Percentiles rank a stretch among this genome's conserved stretches.
These are phyloP conservation scores for Nothocercus nigrocapillus DNA, from an alignment of 2,113 vertebrate genomes.

Conservation along the genomic window DNA sequence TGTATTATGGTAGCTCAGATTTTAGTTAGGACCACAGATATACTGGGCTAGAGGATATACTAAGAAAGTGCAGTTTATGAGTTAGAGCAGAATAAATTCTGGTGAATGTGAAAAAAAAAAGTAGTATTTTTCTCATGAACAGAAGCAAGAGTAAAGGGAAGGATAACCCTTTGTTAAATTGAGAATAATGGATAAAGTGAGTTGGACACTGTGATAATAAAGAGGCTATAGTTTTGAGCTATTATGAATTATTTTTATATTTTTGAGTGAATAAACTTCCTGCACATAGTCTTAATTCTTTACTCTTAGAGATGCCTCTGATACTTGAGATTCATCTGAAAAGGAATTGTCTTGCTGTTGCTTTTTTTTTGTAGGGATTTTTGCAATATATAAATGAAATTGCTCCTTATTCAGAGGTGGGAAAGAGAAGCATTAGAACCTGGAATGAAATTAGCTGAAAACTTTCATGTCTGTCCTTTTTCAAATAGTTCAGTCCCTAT, in stretches of 20 bases:
- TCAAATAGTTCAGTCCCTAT: neutral
- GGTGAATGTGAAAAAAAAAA: no score
- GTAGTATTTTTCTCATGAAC: no score
- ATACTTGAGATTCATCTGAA: neutral
- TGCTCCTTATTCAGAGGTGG: fast-evolving
- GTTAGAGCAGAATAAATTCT: no score
- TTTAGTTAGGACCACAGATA: no score
- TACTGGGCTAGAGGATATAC: no score
- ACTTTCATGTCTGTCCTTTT: neutral
- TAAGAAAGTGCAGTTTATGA: no score
- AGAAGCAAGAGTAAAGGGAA: no score
- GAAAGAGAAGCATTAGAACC: neutral
- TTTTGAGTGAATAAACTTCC: fast-evolving
- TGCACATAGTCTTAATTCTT: neutral
- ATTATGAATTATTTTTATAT: neutral
- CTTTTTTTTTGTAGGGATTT: neutral
- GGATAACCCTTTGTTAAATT: no score
- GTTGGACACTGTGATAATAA: no score
- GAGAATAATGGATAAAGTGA: neutral
- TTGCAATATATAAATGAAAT: neutral
- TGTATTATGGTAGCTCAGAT: no score
- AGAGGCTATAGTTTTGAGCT: neutral
- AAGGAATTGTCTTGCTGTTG: neutral
- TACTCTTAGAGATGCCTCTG: neutral
- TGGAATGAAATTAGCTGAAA: neutral